phyloP scores from a whole-genome alignment of 2,888 invertebrate species.

The Automeris io region DNA sequence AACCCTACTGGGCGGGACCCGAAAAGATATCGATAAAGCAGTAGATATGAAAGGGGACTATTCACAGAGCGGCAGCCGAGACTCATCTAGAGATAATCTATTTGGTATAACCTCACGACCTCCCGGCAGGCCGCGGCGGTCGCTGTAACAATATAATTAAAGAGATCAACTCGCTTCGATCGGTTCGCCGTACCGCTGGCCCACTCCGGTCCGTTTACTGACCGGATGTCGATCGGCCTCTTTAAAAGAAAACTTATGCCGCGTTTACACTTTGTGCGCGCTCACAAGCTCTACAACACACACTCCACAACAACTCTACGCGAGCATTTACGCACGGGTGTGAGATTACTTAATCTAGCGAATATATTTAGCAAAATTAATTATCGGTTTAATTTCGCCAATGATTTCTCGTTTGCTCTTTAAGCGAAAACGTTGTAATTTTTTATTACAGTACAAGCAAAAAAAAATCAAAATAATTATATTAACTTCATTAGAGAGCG shows the following conservation, averaged over 20 bases:
- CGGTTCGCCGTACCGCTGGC: constrained; percentile 26
- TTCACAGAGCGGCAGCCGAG: constrained; percentile 56
- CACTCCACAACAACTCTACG: too few species aligned
- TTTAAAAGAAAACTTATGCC: constrained; percentile 45
- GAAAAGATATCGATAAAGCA: constrained; percentile 55
- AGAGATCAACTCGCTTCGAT: constrained; percentile 51
- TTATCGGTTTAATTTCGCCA: too few species aligned
- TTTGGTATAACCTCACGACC: constrained; percentile 75
- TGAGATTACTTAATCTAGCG: too few species aligned
- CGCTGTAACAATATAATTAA: constrained; percentile 75
- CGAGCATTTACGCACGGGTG: too few species aligned
- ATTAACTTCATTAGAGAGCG: too few species aligned
- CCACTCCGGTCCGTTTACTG: constrained; percentile 33
- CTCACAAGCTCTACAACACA: too few species aligned
- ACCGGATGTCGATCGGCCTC: constrained; percentile 59
- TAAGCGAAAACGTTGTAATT: too few species aligned
- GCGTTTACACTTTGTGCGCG: constrained; percentile 12
- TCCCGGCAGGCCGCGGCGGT: constrained; percentile 44
- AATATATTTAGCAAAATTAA: too few species aligned
- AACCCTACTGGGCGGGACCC: constrained; percentile 19
- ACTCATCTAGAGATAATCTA: constrained; percentile 70
- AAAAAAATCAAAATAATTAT: too few species aligned
- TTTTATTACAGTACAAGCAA: too few species aligned
- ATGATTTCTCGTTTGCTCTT: too few species aligned
- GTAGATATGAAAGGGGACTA: constrained; percentile 53